Percentiles rank a stretch among this genome's conserved stretches.
Evolutionary conservation across 1,140 invertebrate species (phyloP).

Genomic region (Cherax quadricarinatus): DNA sequence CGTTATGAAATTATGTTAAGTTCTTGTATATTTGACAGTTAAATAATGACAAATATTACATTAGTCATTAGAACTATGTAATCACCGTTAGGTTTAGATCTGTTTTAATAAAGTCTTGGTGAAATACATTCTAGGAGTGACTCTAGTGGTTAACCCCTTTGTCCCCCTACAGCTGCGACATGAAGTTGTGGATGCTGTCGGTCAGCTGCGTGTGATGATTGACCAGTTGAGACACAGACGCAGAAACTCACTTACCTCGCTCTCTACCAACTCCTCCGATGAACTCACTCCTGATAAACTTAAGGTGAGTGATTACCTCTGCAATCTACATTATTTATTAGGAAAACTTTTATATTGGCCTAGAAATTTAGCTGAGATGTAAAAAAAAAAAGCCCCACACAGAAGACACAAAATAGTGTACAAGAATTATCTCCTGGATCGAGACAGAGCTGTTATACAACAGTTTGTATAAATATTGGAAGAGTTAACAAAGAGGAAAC

Average conservation of each 20-base stretch:
- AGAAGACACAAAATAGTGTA: too few relatives aligned
- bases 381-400: too few relatives aligned
- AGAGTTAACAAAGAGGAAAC: too few relatives aligned
- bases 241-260: constrained; percentile 72
- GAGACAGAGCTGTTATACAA: too few relatives aligned
- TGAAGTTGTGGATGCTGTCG: constrained; percentile 78
- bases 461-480: too few relatives aligned
- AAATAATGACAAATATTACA: too few relatives aligned
- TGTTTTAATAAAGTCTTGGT: background rate
- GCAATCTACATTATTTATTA: too few relatives aligned
- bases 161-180: constrained; percentile 59
- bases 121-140: background rate
- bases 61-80: background rate
- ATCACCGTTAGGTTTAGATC: background rate
- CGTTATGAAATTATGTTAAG: too few relatives aligned
- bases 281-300: constrained; percentile 79
- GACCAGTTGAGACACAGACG: constrained; percentile 76
- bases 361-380: too few relatives aligned
- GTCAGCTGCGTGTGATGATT: constrained; percentile 77
- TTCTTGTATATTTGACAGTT: too few relatives aligned
- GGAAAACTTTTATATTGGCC: too few relatives aligned
- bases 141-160: background rate
- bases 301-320: constrained; percentile 57
- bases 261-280: constrained; percentile 74
- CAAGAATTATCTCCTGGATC: too few relatives aligned